phyloP scores from a whole-genome alignment of 2,113 vertebrate genomes.

The Scophthalmus maximus region DNA sequence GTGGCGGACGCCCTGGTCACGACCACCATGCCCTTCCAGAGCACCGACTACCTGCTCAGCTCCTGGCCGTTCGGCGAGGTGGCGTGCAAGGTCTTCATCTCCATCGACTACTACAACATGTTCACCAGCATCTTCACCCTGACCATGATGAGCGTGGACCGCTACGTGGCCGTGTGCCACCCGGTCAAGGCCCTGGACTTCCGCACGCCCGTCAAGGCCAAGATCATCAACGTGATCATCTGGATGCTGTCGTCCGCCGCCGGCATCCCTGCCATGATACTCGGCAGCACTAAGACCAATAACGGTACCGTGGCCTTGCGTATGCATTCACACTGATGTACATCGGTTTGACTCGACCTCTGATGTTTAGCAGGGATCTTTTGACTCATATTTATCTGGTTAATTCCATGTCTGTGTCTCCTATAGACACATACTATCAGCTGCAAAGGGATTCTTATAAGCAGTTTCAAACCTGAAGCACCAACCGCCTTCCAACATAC shows the following conservation, averaged over 20 bases:
- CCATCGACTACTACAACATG: constrained; percentile 99
- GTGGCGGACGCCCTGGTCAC: constrained; percentile 95
- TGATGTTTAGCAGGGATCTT: background rate
- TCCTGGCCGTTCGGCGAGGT: constrained; percentile 97
- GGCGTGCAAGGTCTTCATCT: constrained; percentile 96
- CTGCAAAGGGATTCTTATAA: background rate
- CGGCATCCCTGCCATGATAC: constrained; percentile 94
- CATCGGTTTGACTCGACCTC: background rate
- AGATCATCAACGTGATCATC: constrained; percentile 95
- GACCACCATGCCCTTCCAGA: constrained; percentile 98
- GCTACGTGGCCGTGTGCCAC: constrained; percentile 84
- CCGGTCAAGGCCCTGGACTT: constrained; percentile 91
- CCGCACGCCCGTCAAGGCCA: constrained; percentile 94
- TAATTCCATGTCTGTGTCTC: background rate
- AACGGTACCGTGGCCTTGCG: constrained; percentile 84
- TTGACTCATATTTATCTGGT: background rate
- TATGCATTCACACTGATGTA: background rate
- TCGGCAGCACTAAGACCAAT: constrained; percentile 93
- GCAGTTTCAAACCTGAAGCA: constrained; percentile 14
- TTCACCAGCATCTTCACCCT: constrained; percentile 89
- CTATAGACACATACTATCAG: background rate
- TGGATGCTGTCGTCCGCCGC: constrained; percentile 95
- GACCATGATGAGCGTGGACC: constrained; percentile 86
- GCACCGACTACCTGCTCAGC: constrained; percentile 93
- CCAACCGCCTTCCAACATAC: background rate